Percentiles rank a stretch among this genome's conserved stretches.
Conservation (phyloP, 2,888 invertebrate species). For the Drosophila merina region DNA sequence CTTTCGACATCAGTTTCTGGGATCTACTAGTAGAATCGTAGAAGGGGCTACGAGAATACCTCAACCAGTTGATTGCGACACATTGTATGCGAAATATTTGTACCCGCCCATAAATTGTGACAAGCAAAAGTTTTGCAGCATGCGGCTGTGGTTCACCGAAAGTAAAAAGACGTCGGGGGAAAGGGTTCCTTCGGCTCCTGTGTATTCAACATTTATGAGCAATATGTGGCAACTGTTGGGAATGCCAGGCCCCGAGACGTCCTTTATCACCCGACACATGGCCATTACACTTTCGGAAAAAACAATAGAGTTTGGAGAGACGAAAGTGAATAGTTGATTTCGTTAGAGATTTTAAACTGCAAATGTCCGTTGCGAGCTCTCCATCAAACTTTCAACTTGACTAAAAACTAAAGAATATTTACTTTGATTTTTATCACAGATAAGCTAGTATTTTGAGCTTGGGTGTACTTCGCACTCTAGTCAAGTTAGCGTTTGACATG, state of each 20-base stretch:
- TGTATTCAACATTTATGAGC: slow-evolving; percentile 72
- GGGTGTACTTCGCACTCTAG: slow-evolving; percentile 53
- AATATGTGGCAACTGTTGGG: slow-evolving; percentile 76
- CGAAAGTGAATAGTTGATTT: background rate
- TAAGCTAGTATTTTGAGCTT: background rate
- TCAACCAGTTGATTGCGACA: slow-evolving; percentile 60
- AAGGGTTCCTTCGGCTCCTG: slow-evolving; percentile 5
- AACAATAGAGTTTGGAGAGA: background rate
- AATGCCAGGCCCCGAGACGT: slow-evolving; percentile 55
- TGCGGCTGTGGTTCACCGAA: slow-evolving; percentile 60
- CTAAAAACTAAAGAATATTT: too few relatives aligned
- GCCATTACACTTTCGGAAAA: slow-evolving; percentile 9
- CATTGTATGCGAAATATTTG: slow-evolving; percentile 18
- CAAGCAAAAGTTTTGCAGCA: slow-evolving; percentile 60
- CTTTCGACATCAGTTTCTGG: slow-evolving; percentile 20
- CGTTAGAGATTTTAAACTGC: background rate
- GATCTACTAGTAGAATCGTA: background rate
- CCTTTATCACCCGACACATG: slow-evolving; percentile 13
- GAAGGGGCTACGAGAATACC: slow-evolving; percentile 22
- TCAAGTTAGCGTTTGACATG: slow-evolving; percentile 74
- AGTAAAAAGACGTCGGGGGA: slow-evolving; percentile 3
- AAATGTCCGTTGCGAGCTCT: background rate
- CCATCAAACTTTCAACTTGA: too few relatives aligned
- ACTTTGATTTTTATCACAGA: background rate
- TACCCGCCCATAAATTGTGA: slow-evolving; percentile 59